A percentile compares a stretch with the other conserved stretches of the same genome.
Evolutionary conservation across 2,113 vertebrate genomes (phyloP).

Genomic region (Jacana jacana): DNA sequence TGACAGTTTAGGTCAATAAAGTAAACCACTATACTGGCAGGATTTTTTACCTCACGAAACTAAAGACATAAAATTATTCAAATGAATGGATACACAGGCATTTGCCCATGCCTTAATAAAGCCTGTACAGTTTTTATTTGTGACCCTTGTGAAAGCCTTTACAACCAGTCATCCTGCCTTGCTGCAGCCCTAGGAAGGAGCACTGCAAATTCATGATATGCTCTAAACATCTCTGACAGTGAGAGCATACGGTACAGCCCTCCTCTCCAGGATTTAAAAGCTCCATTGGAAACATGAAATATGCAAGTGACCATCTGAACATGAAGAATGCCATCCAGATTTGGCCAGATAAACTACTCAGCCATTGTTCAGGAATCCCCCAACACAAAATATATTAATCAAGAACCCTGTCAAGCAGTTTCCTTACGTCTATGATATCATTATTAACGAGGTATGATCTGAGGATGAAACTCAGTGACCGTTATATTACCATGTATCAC

Average conservation of each 20-base stretch:
- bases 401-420: background rate
- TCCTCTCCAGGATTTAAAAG: background rate
- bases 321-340: background rate
- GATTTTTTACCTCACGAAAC: background rate
- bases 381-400: background rate
- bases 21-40: background rate
- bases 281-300: background rate
- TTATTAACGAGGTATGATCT: background rate
- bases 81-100: background rate
- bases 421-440: background rate
- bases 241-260: fast-evolving
- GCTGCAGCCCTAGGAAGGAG: background rate
- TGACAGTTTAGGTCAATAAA: background rate
- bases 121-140: background rate
- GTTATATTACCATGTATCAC: background rate
- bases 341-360: background rate
- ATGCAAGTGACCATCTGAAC: background rate
- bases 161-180: background rate
- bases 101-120: background rate
- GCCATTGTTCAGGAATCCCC: background rate
- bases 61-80: background rate
- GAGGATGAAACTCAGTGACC: background rate
- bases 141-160: background rate
- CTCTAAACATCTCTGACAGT: background rate
- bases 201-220: background rate